Evolutionary conservation across 1,140 invertebrate species (phyloP), one percentile per base, ranked within the genome.

Genomic region (Leptopilina boulardi): DNA sequence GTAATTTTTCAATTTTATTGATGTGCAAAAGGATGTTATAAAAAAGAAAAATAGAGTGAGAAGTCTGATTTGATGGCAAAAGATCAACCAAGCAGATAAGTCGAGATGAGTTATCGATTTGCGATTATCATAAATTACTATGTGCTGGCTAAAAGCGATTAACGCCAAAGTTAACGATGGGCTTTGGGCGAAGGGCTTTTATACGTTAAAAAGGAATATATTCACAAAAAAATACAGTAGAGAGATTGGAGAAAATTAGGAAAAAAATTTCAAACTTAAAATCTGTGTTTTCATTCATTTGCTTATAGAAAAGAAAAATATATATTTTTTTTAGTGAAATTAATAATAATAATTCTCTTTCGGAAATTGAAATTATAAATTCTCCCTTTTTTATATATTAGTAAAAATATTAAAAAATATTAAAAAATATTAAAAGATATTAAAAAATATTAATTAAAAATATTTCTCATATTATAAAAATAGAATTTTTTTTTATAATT

Each of bases 111-210:
- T 82, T 86, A 87, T 87, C 83, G 87, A 87, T 87, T 87, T 82
- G 83, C 82, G 84, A 86, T 87, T 87, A 87, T 87, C 84, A 86
- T 87, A 87, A 87, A 87, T 87, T 87, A 86, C 83, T 83, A 70
- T 80, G 79, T 75, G 77, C 77, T 59, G n/a, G 77, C 80, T 78
- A 71, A 75, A 80, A 75, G 77, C 83, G 84, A 85, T 84, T 86
- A 86, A 85, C 83, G 80, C 77, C 77, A 83, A 82, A 84, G 84
- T 86, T 85, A 86, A 85, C 84, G 82, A 86, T 78, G 81, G 82
- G 82, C 81, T 83, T 80, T 38, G 81, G n/a, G 34, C 81, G 74
- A 78, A 80, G 73, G 77, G 79, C 79, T 76, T 76, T 82, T 42
- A 44, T 71, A 26, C 51, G 56, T 0, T 38, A 38, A 79, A 83